These are phyloP conservation scores for Haliclona indistincta DNA, from an alignment of 37 sponge, comb jelly and placozoan genomes.

Conservation along the genomic window DNA sequence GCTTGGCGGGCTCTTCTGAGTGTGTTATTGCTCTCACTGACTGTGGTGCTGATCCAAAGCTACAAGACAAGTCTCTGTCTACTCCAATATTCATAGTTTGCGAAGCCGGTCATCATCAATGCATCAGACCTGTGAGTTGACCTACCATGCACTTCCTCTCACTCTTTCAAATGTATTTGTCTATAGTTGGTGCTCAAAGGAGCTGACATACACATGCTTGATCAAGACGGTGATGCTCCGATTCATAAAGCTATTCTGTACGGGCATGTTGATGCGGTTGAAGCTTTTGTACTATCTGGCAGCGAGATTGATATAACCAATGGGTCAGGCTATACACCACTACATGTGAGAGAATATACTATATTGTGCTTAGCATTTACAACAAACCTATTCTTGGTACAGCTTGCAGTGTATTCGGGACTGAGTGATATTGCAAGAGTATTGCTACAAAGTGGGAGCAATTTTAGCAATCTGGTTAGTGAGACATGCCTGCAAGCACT, in stretches of 20 bases:
- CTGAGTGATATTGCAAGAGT: too few species aligned
- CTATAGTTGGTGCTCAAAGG: constrained; percentile 47
- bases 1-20: constrained; percentile 32
- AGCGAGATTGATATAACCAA: constrained; percentile 45
- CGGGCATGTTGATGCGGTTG: constrained; percentile 22
- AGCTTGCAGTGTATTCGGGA: too few species aligned
- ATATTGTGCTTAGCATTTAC: too few species aligned
- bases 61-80: constrained; percentile 17
- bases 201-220: constrained; percentile 23
- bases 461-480: too few species aligned
- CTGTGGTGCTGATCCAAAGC: constrained; percentile 55
- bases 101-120: constrained; percentile 43
- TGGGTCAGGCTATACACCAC: constrained; percentile 32
- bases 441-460: too few species aligned
- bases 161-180: not conserved
- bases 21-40: constrained; percentile 45
- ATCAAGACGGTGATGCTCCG: constrained; percentile 40
- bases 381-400: too few species aligned
- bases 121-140: constrained; percentile 57
- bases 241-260: constrained; percentile 44
- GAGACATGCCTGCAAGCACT: too few species aligned
- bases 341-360: constrained; percentile 55
- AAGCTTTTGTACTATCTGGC: constrained; percentile 29
- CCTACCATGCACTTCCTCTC: not conserved
- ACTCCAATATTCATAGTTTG: constrained; percentile 53